Evolutionary conservation across 2,113 vertebrate species (phyloP).

Genomic region (Guaruba guarouba): DNA sequence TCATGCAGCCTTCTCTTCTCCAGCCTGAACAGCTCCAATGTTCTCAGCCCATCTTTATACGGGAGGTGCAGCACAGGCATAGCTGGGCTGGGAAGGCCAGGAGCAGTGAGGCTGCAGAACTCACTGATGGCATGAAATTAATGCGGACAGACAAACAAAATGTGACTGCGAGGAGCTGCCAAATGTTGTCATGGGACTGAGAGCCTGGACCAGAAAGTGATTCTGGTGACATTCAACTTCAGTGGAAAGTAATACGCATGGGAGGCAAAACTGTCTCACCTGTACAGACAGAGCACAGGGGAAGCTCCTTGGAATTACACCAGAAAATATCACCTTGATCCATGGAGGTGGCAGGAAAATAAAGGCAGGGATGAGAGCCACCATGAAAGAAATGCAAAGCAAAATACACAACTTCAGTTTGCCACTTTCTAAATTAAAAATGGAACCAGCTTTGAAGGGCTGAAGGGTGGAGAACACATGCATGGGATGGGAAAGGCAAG

Average conservation of each 20-base stretch:
- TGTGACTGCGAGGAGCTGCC: not conserved
- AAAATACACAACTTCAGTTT: not conserved
- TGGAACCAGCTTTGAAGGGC: not conserved
- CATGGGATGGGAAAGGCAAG: not conserved
- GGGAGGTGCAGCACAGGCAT: not conserved
- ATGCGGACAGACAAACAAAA: not conserved
- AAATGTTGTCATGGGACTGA: not conserved
- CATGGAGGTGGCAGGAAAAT: not conserved
- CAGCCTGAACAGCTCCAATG: not conserved
- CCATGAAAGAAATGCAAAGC: not conserved
- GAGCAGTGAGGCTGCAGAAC: not conserved
- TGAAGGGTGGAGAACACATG: not conserved
- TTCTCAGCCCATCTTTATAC: not conserved
- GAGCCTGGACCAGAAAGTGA: not conserved
- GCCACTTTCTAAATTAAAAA: not conserved
- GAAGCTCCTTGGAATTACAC: not conserved
- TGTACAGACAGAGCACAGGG: not conserved
- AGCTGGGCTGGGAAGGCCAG: not conserved
- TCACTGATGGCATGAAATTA: not conserved
- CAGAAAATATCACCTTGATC: not conserved
- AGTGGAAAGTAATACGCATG: not conserved
- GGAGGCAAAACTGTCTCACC: not conserved
- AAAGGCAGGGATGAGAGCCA: not conserved
- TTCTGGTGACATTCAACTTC: not conserved
- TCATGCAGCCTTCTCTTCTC: not conserved